Base-by-base conservation (phyloP, 2,113 vertebrate species). In the Crotalus tigris region DNA sequence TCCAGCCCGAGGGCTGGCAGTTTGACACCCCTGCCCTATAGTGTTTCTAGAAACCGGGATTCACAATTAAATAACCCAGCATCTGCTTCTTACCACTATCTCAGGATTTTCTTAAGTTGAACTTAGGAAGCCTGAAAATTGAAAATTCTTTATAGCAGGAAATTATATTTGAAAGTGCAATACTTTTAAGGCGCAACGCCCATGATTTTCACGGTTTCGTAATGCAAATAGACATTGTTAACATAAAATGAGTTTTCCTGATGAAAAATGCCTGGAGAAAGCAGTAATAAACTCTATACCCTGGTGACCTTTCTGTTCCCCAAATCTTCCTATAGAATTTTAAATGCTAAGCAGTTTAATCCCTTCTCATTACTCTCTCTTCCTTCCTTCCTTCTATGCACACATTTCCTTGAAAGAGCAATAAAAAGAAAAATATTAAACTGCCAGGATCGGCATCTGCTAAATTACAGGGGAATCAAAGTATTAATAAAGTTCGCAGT, bases 391-490 rank as follows among this genome's bases (percentile, higher is more conserved):
- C 89, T 61, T 93, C 2, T 51, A 87, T 55, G 55, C 58, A 58
- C 0, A 55, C 11, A 0, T 46, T 95, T 92, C 54, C 92, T 91
- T 95, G 95, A 95, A 96, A 96, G 26, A 94, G 33, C 91, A 93
- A 93, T 85, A 96, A 89, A 94, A 89, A 29, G 94, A 24, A 49
- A 90, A 94, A 92, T 87, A 90, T 5, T 49, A 93, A 88, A 81
- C 95, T 91, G 86, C 88, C 51, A 95, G 58, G 54, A 15, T 90
- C 93, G 94, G 85, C 17, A 0, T 61, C 90, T 58, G 4, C 90
- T 94, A n/a, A 95, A 87, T 54, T 90, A 64, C 86, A 1, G 1
- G 39, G 69, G 85, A 91, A 93, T 58, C 54, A 90, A 93, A 93
- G 54, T 26, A 87, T 85, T 2, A 0, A 90, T 85, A 49, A 93